These are phyloP conservation scores for Castor canadensis DNA, from an alignment of 2,113 vertebrate genomes.

Conservation along the genomic window DNA sequence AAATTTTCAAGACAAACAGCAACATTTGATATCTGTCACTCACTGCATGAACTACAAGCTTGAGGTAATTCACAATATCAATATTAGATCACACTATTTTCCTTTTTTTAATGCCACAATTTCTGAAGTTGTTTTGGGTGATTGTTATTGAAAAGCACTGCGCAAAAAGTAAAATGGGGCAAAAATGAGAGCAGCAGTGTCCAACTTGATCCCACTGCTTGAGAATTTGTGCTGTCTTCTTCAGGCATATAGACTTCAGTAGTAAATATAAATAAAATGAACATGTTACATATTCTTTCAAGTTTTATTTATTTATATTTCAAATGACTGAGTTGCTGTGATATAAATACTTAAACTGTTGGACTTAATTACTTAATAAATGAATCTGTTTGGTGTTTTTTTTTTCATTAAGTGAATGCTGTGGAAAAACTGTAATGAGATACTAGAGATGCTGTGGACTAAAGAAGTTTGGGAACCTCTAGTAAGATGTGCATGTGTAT, in stretches of 20 bases:
- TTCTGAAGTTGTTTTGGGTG: neutral
- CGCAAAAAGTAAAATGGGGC: neutral
- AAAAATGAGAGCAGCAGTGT: neutral
- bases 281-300: neutral
- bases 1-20: neutral
- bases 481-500: neutral
- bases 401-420: neutral
- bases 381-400: neutral
- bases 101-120: neutral
- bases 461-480: neutral
- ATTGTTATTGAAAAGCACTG: neutral
- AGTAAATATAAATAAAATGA: neutral
- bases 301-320: neutral
- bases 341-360: neutral
- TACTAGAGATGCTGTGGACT: neutral
- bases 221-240: neutral
- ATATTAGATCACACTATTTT: neutral
- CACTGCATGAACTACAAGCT: neutral
- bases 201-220: neutral
- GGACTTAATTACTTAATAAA: neutral
- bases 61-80: neutral
- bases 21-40: neutral
- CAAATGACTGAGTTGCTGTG: neutral
- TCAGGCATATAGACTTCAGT: neutral
- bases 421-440: neutral